phyloP scores from a whole-genome alignment of 2,888 invertebrate genomes.

The Metallyticus violacea region DNA sequence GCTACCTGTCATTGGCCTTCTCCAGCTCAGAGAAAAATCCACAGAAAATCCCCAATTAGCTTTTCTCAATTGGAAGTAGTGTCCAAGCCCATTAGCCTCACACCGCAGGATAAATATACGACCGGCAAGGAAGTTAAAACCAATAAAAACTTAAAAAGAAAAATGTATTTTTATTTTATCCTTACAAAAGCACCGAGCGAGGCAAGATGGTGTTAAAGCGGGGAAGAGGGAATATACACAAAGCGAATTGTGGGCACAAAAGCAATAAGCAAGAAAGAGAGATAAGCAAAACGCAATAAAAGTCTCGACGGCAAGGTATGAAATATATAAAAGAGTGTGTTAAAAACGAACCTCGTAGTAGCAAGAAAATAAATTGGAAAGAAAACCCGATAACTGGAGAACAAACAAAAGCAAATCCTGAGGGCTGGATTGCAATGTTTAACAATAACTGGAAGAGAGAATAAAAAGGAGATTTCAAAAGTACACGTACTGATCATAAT shows the following conservation, averaged over 20 bases:
- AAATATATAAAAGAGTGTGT: neutral
- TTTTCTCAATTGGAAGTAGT: too few species aligned
- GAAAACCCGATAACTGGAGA: neutral
- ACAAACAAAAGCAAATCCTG: neutral
- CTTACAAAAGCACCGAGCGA: neutral
- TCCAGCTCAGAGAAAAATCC: too few species aligned
- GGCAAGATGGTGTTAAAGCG: neutral
- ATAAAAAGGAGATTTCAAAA: too few species aligned
- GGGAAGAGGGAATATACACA: neutral
- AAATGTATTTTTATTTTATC: neutral
- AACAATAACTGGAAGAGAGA: neutral
- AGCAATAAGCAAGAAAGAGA: neutral
- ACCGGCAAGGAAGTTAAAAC: too few species aligned
- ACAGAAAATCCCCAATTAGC: too few species aligned
- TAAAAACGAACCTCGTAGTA: neutral
- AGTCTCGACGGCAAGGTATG: neutral
- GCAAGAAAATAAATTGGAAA: neutral
- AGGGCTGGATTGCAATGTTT: neutral
- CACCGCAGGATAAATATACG: too few species aligned
- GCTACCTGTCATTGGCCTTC: too few species aligned
- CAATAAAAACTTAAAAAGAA: neutral
- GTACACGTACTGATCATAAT: too few species aligned
- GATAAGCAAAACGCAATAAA: neutral
- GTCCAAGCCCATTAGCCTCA: too few species aligned
- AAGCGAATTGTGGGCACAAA: neutral